Evolutionary conservation across 2,113 vertebrate species (phyloP).

Genomic region (Pachypanchax playfairii): DNA sequence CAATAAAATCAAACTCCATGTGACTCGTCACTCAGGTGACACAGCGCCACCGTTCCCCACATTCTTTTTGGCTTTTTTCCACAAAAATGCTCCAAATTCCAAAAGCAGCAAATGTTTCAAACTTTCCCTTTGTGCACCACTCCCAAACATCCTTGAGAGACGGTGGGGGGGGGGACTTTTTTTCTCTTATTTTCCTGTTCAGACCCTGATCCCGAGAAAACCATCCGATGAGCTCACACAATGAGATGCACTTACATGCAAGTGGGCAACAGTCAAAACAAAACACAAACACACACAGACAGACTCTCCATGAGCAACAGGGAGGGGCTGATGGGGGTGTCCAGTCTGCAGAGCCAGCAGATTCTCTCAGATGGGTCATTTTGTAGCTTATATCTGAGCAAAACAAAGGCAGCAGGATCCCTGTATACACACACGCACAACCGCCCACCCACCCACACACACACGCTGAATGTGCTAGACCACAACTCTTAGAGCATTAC

Average conservation of each 20-base stretch:
- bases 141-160: constrained; percentile 44
- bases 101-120: constrained; percentile 8
- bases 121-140: constrained; percentile 36
- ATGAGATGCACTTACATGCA: constrained; percentile 42
- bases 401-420: constrained; percentile 69
- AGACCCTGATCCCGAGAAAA: constrained; percentile 37
- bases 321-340: constrained; percentile 51
- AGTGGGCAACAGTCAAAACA: constrained; percentile 40
- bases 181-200: constrained; percentile 59
- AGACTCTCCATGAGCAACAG: constrained; percentile 42
- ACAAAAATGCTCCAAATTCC: constrained; percentile 24
- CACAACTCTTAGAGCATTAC: constrained; percentile 15
- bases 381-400: constrained; percentile 58
- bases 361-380: constrained; percentile 61
- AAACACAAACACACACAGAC: no score
- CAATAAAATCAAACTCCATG: constrained; percentile 21
- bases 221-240: constrained; percentile 32
- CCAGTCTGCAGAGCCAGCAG: constrained; percentile 71
- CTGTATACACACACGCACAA: constrained; percentile 14
- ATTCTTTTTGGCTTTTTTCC: constrained; percentile 28
- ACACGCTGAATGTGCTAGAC: constrained; percentile 30
- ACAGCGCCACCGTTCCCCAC: constrained; percentile 16
- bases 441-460: constrained; percentile 16
- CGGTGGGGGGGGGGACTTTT: no score
- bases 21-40: constrained; percentile 27